Evolutionary conservation across 2,113 vertebrate species (phyloP), one percentile per base, ranked within the genome.

Genomic region (Rhadina sibilatrix): DNA sequence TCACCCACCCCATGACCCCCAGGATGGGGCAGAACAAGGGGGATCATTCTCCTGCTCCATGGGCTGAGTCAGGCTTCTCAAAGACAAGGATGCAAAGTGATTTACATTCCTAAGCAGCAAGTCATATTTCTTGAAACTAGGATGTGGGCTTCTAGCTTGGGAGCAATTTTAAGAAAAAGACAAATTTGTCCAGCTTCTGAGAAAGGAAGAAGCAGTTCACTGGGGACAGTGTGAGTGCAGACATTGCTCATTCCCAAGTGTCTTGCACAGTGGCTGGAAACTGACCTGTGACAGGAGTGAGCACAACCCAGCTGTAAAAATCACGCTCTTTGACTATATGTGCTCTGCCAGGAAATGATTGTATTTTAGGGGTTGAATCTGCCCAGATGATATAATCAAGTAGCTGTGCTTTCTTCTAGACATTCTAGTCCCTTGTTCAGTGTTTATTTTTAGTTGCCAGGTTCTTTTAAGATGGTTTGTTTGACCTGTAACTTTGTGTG

Each of bases 81-180:
- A 60, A 92, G 80, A 81, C 47, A 44, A 81, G 53, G 83, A 89
- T 60, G 69, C 69, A 49, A 68, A 83, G 54, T 42, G 63, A 94
- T 93, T 94, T 94, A 66, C 94, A 91, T 94, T 96, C 88, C 88
- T 78, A 71, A 89, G 56, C 24, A 86, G 33, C 59, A 78, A 96
- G 33, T 88, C 40, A 93, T 44, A 38, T 28, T 93, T 91, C 84
- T 79, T 92, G 50, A 92, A 93, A 82, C 27, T 54, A 54, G 38
- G 54, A 92, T 69, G 47, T 64, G 35, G 74, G 21, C 65, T 87
- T 83, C 53, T 68, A 44, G 40, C 35, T 81, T 54, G 61, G 31
- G 52, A 93, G 44, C 49, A 87, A 28, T 92, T 93, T 74, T 66
- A 88, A 80, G 35, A 74, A 94, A 88, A 78, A 31, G 57, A 4